Evolutionary conservation across 2,888 invertebrate species (phyloP), one percentile per base, ranked within the genome.

Genomic region (Sepioteuthis lessoniana): DNA sequence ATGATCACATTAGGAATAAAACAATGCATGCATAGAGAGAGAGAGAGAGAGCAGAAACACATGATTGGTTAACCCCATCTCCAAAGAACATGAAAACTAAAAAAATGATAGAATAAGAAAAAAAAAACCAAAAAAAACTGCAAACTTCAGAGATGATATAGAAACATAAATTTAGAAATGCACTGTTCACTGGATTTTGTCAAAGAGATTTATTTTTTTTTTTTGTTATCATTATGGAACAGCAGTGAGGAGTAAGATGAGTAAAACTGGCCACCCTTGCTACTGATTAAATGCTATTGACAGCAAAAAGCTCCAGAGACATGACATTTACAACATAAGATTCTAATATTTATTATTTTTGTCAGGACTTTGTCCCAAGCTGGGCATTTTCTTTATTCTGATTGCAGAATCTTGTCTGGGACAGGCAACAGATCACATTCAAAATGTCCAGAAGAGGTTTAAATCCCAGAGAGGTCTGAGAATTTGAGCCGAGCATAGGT

Each of bases 341-440:
- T 76, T n/a, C 76, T 76, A 76, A 76, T 76, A 76, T 76, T 76
- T 76, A 76, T 76, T 76, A 76, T 76, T 76, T 76, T 76, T 76
- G 76, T 76, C 76, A 76, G 76, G 76, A 76, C n/a, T 76, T 76
- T 35, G n/a, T 76, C 76, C 76, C 76, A 35, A n/a, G 76, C 76
- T 76, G 76, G 76, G n/a, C n/a, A 76, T 76, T 76, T 76, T 76
- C 76, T 35, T 76, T 76, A 35, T 76, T 76, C 16, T 76, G 76
- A 76, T n/a, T 76, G 13, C 76, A 13, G 76, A 76, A n/a, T 76
- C 76, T 76, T 76, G 76, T 76, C 76, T 76, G 76, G 13, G 76
- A 76, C 76, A 13, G 76, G 76, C 76, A 76, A 76, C 76, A 16
- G 76, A 76, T 76, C 76, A 76, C 76, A n/a, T n/a, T n/a, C 10